Base-by-base conservation (phyloP, 1,140 invertebrate species). In the Melipona quadrifasciata region DNA sequence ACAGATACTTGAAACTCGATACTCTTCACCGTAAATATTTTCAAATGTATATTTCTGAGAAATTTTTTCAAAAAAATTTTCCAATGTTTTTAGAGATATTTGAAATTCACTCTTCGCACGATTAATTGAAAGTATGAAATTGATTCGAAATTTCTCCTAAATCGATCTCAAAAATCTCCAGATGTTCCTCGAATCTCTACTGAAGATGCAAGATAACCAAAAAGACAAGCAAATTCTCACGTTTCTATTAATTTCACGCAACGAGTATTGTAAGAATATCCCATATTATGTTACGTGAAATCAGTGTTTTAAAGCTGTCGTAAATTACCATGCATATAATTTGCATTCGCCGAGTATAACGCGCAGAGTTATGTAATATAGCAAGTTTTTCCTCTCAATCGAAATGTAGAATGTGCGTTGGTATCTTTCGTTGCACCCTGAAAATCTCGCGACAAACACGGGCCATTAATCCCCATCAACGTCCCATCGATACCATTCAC, bases 401-500 rank as follows among this genome's bases (percentile, higher is more conserved):
- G 51, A 21, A 76, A 76, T 34, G 39, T 39, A n/a, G 12, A 76
- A 76, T 34, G n/a, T n/a, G 34, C 34, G 21, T 4, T 34, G 16
- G 12, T 61, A 64, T 21, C 34, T 76, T 47, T 14, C 39, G 27
- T 39, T 24, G 74, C 11, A 21, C 12, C 74, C n/a, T 76, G 74
- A 64, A 76, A 76, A 76, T 64, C 57, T 76, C 34, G 74, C 24
- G 39, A 76, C 57, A 76, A 58, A 64, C 74, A 76, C 34, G 74
- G 57, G 16, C 57, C 74, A 76, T 76, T 76, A 76, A 76, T 76
- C 34, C 74, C 74, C 34, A 76, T 76, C 74, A 47, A 58, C 74
- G 55, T 76, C 57, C 74, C 57, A 76, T 76, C 74, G 58, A 76
- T 76, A 76, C 34, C 74, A 58, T 47, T 76, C 74, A 61, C 74